Evolutionary conservation across 92 coral and sea anemone genomes (phyloP), one percentile per base, ranked within the genome.

Genomic region (Porites lobata): DNA sequence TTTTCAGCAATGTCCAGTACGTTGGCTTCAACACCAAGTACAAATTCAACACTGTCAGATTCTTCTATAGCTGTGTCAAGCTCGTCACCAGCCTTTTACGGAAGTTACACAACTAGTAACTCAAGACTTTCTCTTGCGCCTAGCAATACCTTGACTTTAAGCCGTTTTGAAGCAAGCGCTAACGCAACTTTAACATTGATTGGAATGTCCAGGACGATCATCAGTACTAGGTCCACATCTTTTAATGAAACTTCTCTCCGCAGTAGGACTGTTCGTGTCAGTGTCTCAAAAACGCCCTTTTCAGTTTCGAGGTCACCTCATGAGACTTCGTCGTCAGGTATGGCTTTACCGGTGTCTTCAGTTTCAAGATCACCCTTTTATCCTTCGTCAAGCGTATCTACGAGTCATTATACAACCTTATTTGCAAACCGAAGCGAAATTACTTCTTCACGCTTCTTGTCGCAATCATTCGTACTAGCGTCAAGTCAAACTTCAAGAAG

Each of bases 401-500:
- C 15, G 9, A 79, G 47, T 5, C 29, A 1, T 0, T 32, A 21
- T 20, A 38, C 7, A 59, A 79, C 61, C 26, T 20, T 66, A 12
- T 50, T 63, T 3, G 47, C 15, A 14, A 57, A 19, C 52, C 9
- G 38, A 71, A 67, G 73, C 54, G 50, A 32, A 51, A 66, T 4
- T 24, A 50, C 32, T 52, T 80, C 75, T 22, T 11, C 75, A 8
- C 50, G 2, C 6, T 64, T 21, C 17, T 1, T 70, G 12, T 20
- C 50, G 57, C 8, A 4, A 66, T 80, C 63, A 21, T 9, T 26
- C 22, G 54, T 69, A 52, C 4, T 79, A n/a, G 24, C 59, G 13
- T 1, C 72, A 7, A 65, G 47, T 65, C 83, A 79, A 47, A 64
- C 73, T 32, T 14, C 65, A 80, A 80, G 85, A 50, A 50, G 50